Conservation (phyloP, 1,140 invertebrate genomes). For the Zophobas morio region DNA sequence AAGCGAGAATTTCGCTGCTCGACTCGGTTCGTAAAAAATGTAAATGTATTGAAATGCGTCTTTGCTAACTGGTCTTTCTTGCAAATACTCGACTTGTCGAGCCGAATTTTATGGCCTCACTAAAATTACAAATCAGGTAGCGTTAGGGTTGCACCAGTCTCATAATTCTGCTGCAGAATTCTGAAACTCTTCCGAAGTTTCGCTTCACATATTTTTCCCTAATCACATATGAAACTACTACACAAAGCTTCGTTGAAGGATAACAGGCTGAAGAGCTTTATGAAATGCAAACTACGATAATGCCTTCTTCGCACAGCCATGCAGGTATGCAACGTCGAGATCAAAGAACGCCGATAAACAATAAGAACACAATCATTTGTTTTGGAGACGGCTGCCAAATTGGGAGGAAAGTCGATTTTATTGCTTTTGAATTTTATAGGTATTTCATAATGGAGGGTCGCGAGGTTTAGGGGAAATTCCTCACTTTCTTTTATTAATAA, state of each 20-base stretch:
- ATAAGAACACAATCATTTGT: conserved; percentile 22
- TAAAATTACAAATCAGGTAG: conserved; percentile 26
- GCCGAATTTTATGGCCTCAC: neutral
- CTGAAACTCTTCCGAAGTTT: neutral
- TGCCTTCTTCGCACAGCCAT: neutral
- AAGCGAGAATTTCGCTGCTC: neutral
- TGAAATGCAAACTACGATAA: conserved; percentile 17
- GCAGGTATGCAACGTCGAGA: conserved; percentile 9
- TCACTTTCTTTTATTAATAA: conserved; percentile 22
- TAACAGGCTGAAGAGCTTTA: conserved; percentile 18
- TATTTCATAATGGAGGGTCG: conserved; percentile 27
- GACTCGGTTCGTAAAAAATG: conserved; percentile 21
- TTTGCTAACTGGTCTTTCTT: conserved; percentile 19
- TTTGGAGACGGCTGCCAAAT: neutral
- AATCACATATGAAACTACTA: conserved; percentile 24
- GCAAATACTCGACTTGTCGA: conserved; percentile 22
- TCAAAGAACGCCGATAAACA: conserved; percentile 20
- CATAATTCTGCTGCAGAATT: neutral
- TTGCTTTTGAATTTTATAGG: conserved; percentile 37
- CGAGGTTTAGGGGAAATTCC: neutral
- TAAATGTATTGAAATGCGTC: conserved; percentile 17
- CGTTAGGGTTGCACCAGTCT: neutral
- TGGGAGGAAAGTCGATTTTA: conserved; percentile 18
- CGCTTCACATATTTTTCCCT: conserved; percentile 14
- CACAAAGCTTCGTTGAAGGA: neutral